These are phyloP conservation scores for Spodoptera litura DNA, from an alignment of 1,140 invertebrate genomes.

Conservation along the genomic window DNA sequence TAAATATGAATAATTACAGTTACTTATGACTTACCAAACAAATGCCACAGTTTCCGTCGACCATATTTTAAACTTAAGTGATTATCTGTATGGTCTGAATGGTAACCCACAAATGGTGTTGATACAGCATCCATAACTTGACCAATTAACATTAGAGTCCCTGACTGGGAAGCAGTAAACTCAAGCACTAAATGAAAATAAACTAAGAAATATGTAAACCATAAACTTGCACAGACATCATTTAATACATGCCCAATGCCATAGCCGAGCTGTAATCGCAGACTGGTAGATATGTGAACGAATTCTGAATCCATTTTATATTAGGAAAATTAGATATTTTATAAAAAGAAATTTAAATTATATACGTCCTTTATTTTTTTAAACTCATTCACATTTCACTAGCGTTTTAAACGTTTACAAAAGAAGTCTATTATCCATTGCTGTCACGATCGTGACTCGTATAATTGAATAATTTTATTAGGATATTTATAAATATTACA, in stretches of 20 bases:
- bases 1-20: too few relatives aligned
- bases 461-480: too few relatives aligned
- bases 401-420: neutral
- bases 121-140: conserved; percentile 96
- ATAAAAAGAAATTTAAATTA: neutral
- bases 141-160: conserved; percentile 93
- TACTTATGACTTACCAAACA: conserved; percentile 69
- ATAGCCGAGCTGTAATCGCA: conserved; percentile 83
- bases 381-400: neutral
- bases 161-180: conserved; percentile 92
- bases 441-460: neutral
- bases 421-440: neutral
- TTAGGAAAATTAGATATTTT: neutral
- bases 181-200: conserved; percentile 95
- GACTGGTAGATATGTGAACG: conserved; percentile 77
- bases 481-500: too few relatives aligned
- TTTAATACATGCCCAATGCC: conserved; percentile 96
- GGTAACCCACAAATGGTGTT: conserved; percentile 95
- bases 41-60: conserved; percentile 96
- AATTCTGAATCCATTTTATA: conserved; percentile 80
- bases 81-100: conserved; percentile 92
- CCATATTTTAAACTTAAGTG: conserved; percentile 91
- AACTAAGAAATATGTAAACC: conserved; percentile 98
- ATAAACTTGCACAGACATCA: conserved; percentile 98
- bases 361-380: neutral